phyloP scores from a whole-genome alignment of 2,888 invertebrate genomes.

The Hermodice carunculata region DNA sequence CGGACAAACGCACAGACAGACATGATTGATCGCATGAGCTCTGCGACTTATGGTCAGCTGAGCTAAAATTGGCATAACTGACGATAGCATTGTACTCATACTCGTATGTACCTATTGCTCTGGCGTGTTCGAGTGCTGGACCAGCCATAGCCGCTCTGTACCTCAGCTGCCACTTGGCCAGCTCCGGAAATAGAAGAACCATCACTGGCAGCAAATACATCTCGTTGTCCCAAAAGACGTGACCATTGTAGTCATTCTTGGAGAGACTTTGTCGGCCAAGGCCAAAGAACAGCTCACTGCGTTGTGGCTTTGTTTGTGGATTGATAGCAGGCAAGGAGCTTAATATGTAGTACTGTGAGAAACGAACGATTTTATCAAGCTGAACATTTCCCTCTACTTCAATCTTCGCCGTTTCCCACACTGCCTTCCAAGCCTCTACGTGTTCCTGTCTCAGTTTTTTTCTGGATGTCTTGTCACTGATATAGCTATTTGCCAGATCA shows the following conservation, averaged over 20 bases:
- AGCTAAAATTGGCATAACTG: too few relatives aligned
- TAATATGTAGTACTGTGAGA: slow-evolving; percentile 53
- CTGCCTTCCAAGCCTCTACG: slow-evolving; percentile 41
- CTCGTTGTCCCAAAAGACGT: slow-evolving; percentile 58
- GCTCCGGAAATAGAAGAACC: slow-evolving; percentile 47
- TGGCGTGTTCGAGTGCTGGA: slow-evolving; percentile 1
- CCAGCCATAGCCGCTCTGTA: background rate
- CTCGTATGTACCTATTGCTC: too few relatives aligned
- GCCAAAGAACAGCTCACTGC: slow-evolving; percentile 38
- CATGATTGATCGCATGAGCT: too few relatives aligned
- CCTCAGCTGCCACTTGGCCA: slow-evolving; percentile 37
- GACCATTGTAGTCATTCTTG: slow-evolving; percentile 49
- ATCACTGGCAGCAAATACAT: slow-evolving; percentile 53
- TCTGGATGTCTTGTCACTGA: too few relatives aligned
- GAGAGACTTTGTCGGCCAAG: slow-evolving; percentile 35
- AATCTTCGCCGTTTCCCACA: slow-evolving; percentile 39
- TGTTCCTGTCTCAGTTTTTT: too few relatives aligned
- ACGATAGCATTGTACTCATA: too few relatives aligned
- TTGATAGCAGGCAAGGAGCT: slow-evolving; percentile 47
- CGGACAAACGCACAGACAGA: too few relatives aligned
- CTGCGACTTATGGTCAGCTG: too few relatives aligned
- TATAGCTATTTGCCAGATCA: slow-evolving; percentile 29
- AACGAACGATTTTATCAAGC: slow-evolving; percentile 37
- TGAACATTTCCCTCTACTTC: slow-evolving; percentile 23
- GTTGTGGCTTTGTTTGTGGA: slow-evolving; percentile 28